A percentile compares a stretch with the other conserved stretches of the same genome.
Evolutionary conservation across 2,888 invertebrate species (phyloP).

Genomic region (Cheilosia variabilis): DNA sequence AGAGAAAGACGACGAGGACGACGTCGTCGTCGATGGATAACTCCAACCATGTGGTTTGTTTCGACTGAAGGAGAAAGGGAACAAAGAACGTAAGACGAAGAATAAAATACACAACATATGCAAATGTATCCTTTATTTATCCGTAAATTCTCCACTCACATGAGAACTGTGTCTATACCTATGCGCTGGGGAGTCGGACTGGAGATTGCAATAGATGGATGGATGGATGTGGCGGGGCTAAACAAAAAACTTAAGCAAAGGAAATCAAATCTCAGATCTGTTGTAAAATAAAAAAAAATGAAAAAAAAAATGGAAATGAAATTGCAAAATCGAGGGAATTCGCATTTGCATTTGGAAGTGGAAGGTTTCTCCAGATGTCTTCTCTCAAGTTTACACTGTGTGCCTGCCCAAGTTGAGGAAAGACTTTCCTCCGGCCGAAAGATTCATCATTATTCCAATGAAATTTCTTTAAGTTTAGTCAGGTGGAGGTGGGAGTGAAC

Average conservation of each 20-base stretch:
- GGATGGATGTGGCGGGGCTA: constrained; percentile 5
- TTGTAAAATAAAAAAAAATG: neutral
- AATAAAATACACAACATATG: constrained; percentile 54
- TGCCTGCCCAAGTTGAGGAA: neutral
- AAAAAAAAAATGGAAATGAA: constrained; percentile 16
- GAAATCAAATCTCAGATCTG: constrained; percentile 16
- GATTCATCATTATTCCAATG: constrained; percentile 25
- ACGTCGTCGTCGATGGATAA: constrained; percentile 15
- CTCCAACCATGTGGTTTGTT: constrained; percentile 34
- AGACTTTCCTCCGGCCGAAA: neutral
- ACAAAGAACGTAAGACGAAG: constrained; percentile 13
- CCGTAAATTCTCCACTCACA: constrained; percentile 51
- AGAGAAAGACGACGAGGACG: neutral
- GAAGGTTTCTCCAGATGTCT: constrained; percentile 28
- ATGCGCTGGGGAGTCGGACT: constrained; percentile 26
- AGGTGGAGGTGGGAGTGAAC: no score
- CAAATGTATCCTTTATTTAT: constrained; percentile 65
- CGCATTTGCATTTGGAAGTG: constrained; percentile 27
- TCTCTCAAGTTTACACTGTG: neutral
- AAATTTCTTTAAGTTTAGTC: neutral
- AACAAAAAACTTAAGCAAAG: neutral
- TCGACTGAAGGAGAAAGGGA: neutral
- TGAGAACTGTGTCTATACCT: neutral
- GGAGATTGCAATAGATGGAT: constrained; percentile 55
- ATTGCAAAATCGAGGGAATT: constrained; percentile 33